Base-by-base conservation (phyloP, 1,140 invertebrate species). In the Sitodiplosis mosellana region DNA sequence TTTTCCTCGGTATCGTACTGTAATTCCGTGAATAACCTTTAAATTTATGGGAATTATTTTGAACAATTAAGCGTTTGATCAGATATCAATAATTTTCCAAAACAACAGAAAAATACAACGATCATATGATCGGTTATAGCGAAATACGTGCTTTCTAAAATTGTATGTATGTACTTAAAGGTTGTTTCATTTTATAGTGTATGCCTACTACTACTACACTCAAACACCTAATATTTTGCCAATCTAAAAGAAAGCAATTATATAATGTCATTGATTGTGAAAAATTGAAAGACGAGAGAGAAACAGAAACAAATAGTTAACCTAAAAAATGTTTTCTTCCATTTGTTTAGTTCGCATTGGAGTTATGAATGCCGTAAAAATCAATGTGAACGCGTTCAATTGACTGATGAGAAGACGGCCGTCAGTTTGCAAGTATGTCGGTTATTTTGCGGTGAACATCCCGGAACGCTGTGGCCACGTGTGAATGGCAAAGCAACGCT, bases 391-490 rank as follows among this genome's bases (percentile, higher is more conserved):
- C 78, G 77, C 57, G 59, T 59, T 4, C 60, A 64, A 44, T 56
- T 72, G 12, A 67, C 66, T 12, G 70, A 64, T 47, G 63, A 63
- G 46, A 58, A 66, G 1, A 63, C 66, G 6, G 72, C 71, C 0
- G 61, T 77, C 8, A 73, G 71, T 54, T 52, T 78, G n/a, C 64
- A 72, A 38, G 74, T 74, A 17, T 79, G 77, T 57, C 68, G 74
- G 50, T 64, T 77, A 57, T 76, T 76, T 55, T 79, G 76, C 52
- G 65, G 67, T 45, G 65, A 69, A 45, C 61, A 65, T 33, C 15
- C 56, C 56, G 78, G 77, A 46, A 67, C 72, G 2, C 55, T 87
- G 2, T 86, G 82, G 81, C 83, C 83, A 1, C 73, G 66, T 52
- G 81, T 82, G 5, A 82, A 76, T 1, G 78, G 77, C 0, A 59